Evolutionary conservation across 2,888 invertebrate genomes (phyloP).

Genomic region (Baronia brevicornis): DNA sequence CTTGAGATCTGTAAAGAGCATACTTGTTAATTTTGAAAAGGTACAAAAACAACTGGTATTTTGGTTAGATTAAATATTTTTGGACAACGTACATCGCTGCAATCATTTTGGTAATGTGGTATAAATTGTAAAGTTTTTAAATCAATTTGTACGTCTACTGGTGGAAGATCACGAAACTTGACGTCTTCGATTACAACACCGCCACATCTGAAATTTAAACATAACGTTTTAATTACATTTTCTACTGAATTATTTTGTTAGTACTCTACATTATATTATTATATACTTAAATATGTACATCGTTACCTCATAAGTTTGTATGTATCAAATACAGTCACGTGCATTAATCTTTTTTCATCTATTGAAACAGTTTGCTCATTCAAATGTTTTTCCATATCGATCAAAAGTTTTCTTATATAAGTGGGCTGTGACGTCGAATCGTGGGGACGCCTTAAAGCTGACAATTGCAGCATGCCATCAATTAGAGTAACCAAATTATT

Average conservation of each 20-base stretch:
- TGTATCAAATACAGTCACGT: conserved; percentile 23
- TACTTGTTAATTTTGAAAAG: conserved; percentile 1
- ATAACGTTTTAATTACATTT: too few relatives aligned
- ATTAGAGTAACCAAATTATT: conserved; percentile 88
- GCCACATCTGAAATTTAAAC: conserved; percentile 35
- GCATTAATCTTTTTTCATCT: conserved; percentile 19
- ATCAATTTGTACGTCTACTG: conserved; percentile 14
- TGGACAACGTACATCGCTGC: conserved; percentile 32
- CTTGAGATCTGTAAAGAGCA: conserved; percentile 23
- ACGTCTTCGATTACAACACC: conserved; percentile 35
- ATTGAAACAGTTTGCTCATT: conserved; percentile 3
- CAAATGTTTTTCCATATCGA: conserved; percentile 30
- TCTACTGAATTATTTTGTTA: too few relatives aligned
- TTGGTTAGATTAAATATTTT: too few relatives aligned
- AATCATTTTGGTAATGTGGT: conserved; percentile 23
- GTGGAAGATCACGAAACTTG: conserved; percentile 26
- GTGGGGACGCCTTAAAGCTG: conserved; percentile 76
- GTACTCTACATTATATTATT: too few relatives aligned
- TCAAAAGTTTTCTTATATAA: conserved; percentile 30
- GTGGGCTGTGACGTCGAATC: conserved; percentile 79
- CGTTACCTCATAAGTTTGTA: conserved; percentile 32
- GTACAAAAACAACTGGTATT: too few relatives aligned
- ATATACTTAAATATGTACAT: too few relatives aligned
- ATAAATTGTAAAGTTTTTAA: conserved; percentile 31
- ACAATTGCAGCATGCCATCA: conserved; percentile 87